Percentiles rank a stretch among this genome's conserved stretches.
These are phyloP conservation scores for Crocodylus rhombifer DNA, from an alignment of 2,797 vertebrate genomes.

Conservation along the genomic window DNA sequence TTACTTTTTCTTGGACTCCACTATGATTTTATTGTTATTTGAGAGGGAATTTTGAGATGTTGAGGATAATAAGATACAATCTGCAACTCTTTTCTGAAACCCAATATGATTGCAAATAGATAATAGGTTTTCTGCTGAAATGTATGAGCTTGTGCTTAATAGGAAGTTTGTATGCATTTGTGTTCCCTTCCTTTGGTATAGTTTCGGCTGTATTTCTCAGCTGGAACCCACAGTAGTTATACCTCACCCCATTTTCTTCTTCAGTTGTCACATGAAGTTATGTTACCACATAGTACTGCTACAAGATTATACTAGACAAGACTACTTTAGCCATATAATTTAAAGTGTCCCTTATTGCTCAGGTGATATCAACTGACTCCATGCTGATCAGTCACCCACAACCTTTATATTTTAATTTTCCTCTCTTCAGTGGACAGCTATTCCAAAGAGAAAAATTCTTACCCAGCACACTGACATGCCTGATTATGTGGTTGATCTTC, in stretches of 20 bases:
- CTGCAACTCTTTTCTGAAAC: background rate
- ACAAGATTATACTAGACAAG: background rate
- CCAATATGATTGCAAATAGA: background rate
- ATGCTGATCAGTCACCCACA: background rate
- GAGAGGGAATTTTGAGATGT: background rate
- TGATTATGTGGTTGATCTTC: too few species aligned
- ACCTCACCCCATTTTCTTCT: background rate
- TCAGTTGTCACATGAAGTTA: background rate
- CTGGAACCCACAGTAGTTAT: background rate
- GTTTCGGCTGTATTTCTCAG: background rate
- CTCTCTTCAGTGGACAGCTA: background rate
- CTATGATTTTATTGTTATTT: background rate
- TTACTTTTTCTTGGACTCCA: background rate
- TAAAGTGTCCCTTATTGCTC: constrained; percentile 4
- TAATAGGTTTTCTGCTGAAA: background rate
- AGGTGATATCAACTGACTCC: background rate
- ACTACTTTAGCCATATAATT: constrained; percentile 5
- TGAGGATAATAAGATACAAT: background rate
- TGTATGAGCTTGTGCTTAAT: background rate
- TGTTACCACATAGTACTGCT: background rate
- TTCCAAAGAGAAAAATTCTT: background rate
- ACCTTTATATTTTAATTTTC: constrained; percentile 28
- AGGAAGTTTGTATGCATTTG: background rate
- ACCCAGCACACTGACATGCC: background rate
- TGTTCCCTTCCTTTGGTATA: background rate